Evolutionary conservation across 2,888 invertebrate species (phyloP).

Genomic region (Pollenia griseotomentosa): DNA sequence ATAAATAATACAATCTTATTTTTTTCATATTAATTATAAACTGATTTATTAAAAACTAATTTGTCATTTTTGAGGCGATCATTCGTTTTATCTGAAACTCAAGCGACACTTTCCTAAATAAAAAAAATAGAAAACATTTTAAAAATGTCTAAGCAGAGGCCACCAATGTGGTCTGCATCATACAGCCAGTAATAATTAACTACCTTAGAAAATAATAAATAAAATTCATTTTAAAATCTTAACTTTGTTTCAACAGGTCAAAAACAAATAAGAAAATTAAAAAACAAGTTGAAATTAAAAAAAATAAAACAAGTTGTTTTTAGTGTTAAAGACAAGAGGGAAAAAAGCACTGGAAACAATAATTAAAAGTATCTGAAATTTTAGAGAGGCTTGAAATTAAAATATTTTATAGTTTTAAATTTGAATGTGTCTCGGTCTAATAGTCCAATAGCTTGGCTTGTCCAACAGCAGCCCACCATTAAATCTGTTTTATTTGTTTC

Average conservation of each 20-base stretch:
- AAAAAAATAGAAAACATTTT: constrained; percentile 5
- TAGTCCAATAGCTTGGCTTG: not conserved
- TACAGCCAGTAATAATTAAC: constrained; percentile 45
- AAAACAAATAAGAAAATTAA: not conserved
- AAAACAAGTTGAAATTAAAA: constrained; percentile 20
- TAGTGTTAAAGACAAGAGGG: not conserved
- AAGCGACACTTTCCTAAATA: constrained; percentile 49
- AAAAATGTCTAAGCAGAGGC: constrained; percentile 50
- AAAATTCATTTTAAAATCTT: constrained; percentile 43
- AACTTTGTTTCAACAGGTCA: constrained; percentile 14
- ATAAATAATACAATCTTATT: constrained; percentile 25
- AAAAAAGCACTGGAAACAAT: constrained; percentile 23
- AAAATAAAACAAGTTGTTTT: constrained; percentile 42
- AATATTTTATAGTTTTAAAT: constrained; percentile 17
- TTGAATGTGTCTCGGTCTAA: not conserved
- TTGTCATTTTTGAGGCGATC: constrained; percentile 62
- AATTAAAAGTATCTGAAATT: constrained; percentile 61
- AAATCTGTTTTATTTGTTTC: constrained; percentile 58
- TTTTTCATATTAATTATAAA: constrained; percentile 65
- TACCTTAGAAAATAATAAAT: constrained; percentile 48
- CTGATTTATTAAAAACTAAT: constrained; percentile 68
- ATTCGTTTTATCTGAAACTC: constrained; percentile 25
- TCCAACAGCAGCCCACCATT: constrained; percentile 63
- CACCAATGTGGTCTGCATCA: constrained; percentile 53
- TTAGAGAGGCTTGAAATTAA: constrained; percentile 56